Conservation (phyloP, 2,888 invertebrate species). For the Agrenia bidenticulata region DNA sequence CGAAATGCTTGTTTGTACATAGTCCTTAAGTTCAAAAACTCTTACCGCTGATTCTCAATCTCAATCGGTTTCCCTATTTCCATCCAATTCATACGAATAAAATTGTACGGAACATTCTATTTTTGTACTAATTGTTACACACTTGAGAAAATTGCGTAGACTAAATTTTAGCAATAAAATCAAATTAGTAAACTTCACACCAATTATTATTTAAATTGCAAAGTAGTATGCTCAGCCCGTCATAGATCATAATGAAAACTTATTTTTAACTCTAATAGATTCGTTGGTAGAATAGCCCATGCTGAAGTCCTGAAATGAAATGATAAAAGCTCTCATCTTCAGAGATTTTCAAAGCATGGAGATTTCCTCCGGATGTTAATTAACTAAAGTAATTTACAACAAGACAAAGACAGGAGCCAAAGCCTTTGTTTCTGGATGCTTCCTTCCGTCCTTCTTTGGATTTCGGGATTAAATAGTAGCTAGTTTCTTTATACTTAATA, state of each 20-base stretch:
- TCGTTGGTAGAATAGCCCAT: not conserved
- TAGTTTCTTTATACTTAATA: too few relatives aligned
- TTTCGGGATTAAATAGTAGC: too few relatives aligned
- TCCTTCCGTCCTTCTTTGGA: too few relatives aligned
- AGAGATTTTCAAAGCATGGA: not conserved
- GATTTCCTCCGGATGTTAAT: conserved; percentile 44
- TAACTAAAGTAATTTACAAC: conserved; percentile 49
- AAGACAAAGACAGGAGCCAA: not conserved
- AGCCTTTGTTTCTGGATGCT: not conserved
- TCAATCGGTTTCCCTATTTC: conserved; percentile 7
- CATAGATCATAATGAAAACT: not conserved
- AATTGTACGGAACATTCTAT: not conserved
- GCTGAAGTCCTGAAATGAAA: not conserved
- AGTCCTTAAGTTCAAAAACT: not conserved
- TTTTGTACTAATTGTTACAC: too few relatives aligned
- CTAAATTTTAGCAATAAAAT: too few relatives aligned
- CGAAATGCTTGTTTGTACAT: not conserved
- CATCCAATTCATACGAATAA: not conserved
- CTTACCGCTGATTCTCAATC: not conserved
- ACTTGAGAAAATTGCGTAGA: too few relatives aligned
- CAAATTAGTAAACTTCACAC: too few relatives aligned
- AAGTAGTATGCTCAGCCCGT: too few relatives aligned
- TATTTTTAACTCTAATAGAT: not conserved
- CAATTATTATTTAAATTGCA: too few relatives aligned
- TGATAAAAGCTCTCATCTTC: not conserved